A percentile compares a stretch with the other conserved stretches of the same genome.
Conservation (phyloP, 1,140 invertebrate genomes). For the Anagrus nilaparvatae region DNA sequence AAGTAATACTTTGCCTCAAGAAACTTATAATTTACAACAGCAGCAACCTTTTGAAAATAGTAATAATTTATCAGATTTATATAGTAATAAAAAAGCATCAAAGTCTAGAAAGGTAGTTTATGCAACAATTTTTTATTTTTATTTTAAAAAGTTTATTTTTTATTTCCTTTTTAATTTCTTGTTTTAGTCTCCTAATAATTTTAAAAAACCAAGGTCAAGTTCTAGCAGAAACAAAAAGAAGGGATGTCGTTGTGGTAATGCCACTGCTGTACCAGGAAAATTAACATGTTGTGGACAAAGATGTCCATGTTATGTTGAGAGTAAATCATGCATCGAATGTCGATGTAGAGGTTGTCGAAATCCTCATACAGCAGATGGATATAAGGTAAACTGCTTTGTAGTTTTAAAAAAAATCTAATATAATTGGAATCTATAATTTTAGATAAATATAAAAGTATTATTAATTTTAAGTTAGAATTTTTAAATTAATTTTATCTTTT, state of each 20-base stretch:
- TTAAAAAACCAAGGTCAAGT: conserved; percentile 39
- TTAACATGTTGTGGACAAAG: conserved; percentile 85
- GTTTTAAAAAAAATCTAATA: not conserved
- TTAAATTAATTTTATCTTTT: conserved; percentile 22
- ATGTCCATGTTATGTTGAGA: conserved; percentile 85
- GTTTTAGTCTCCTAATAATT: conserved; percentile 26
- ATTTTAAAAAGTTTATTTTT: conserved; percentile 3
- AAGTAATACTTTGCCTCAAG: conserved; percentile 20
- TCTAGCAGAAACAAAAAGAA: conserved; percentile 46
- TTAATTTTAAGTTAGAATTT: not conserved
- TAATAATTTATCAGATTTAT: no score
- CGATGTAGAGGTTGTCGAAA: conserved; percentile 85
- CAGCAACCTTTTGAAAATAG: not conserved
- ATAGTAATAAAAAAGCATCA: conserved; percentile 39
- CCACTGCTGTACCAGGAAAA: conserved; percentile 75
- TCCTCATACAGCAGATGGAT: conserved; percentile 68
- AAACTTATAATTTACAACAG: conserved; percentile 10
- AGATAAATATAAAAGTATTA: not conserved
- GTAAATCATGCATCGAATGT: conserved; percentile 76
- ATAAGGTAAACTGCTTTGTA: conserved; percentile 47
- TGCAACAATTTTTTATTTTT: not conserved
- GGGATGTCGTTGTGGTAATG: conserved; percentile 85
- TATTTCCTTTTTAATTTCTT: conserved; percentile 8
- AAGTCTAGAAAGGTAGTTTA: conserved; percentile 30
- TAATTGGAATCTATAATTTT: not conserved